phyloP scores from a whole-genome alignment of 2,797 vertebrate species.

The Mormyrops attenuatus region DNA sequence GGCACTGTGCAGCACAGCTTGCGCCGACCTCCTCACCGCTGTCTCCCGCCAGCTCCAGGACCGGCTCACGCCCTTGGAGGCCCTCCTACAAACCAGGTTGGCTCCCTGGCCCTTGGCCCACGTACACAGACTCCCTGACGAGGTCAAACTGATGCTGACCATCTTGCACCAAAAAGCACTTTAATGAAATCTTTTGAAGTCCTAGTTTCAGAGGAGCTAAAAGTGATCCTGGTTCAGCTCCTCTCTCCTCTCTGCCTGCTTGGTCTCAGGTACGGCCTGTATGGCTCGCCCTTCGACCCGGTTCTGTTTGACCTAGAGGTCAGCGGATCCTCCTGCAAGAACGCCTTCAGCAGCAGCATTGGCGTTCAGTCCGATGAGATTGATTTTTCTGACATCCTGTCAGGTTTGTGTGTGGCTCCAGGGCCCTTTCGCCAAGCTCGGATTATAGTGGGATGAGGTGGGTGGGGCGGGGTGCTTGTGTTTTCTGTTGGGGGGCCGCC shows the following conservation, averaged over 20 bases:
- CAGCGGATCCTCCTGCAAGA: slow-evolving; percentile 96
- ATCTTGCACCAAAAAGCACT: background rate
- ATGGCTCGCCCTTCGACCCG: slow-evolving; percentile 97
- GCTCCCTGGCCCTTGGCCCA: background rate
- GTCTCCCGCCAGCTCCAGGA: slow-evolving; percentile 92
- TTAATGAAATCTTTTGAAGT: background rate
- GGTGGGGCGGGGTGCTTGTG: background rate
- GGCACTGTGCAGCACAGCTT: slow-evolving; percentile 87
- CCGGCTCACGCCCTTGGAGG: slow-evolving; percentile 90
- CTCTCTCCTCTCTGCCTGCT: background rate
- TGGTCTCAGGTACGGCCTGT: slow-evolving; percentile 82
- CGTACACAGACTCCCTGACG: background rate
- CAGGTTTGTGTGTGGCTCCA: slow-evolving; percentile 61
- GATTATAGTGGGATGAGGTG: background rate
- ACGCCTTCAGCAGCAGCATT: slow-evolving; percentile 86
- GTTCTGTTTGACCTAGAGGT: slow-evolving; percentile 98
- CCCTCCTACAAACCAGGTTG: slow-evolving; percentile 91
- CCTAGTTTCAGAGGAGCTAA: background rate
- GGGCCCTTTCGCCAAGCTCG: background rate
- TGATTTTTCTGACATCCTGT: slow-evolving; percentile 94
- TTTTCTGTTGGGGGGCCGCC: too few species aligned
- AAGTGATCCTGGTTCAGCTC: background rate
- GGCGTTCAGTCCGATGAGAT: slow-evolving; percentile 97
- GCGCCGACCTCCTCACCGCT: slow-evolving; percentile 85
- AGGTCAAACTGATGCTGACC: background rate